Conservation (phyloP, 2,797 vertebrate species). For the Chaenodraco wilsoni region DNA sequence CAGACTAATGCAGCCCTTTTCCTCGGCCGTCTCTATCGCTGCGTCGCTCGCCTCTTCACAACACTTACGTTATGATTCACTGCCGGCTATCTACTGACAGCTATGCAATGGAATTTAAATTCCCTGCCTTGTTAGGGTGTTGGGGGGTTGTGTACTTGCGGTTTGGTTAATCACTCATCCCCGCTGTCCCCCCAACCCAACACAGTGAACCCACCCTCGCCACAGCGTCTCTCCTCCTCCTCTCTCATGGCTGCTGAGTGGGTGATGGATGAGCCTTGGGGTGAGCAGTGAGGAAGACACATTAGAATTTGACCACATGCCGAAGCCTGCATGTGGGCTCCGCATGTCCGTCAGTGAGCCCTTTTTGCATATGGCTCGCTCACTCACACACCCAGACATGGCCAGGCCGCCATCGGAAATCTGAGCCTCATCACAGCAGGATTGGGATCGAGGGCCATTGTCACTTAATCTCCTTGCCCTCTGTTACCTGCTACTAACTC, state of each 20-base stretch:
- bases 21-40: constrained; percentile 44
- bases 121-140: constrained; percentile 76
- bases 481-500: constrained; percentile 59
- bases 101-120: constrained; percentile 81
- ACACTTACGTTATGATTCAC: constrained; percentile 75
- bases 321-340: constrained; percentile 20
- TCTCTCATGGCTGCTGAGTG: constrained; percentile 36
- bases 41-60: constrained; percentile 51
- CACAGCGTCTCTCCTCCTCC: constrained; percentile 32
- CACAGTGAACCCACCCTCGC: constrained; percentile 14
- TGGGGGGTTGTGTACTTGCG: constrained; percentile 73
- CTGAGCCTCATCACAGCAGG: constrained; percentile 50
- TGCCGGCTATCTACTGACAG: constrained; percentile 74
- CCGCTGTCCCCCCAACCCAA: constrained; percentile 3
- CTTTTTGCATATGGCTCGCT: constrained; percentile 26
- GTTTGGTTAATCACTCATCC: constrained; percentile 81
- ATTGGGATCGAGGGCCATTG: constrained; percentile 46
- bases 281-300: constrained; percentile 60
- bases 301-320: constrained; percentile 64
- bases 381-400: constrained; percentile 42
- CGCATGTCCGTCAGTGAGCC: constrained; percentile 14
- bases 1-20: constrained; percentile 51
- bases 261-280: constrained; percentile 75
- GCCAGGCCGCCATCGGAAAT: constrained; percentile 52
- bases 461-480: constrained; percentile 68